A percentile compares a stretch with the other conserved stretches of the same genome.
Evolutionary conservation across 2,797 vertebrate species (phyloP).

Genomic region (Myotis myotis): DNA sequence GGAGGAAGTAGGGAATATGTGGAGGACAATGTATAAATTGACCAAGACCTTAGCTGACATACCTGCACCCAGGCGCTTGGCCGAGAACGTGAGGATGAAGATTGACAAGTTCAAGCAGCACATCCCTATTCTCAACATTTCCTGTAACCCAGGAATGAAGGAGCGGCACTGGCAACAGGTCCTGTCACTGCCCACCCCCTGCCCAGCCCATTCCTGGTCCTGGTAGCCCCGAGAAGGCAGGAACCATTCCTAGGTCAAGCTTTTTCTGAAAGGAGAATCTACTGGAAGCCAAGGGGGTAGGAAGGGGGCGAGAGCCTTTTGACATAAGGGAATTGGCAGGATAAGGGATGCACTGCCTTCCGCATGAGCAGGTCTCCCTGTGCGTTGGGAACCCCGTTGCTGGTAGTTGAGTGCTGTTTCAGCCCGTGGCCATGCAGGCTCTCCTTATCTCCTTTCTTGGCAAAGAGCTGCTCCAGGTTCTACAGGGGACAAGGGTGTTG

Average conservation of each 20-base stretch:
- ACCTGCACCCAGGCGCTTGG: conserved; percentile 86
- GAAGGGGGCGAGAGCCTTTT: background rate
- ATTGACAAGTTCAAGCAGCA: conserved; percentile 92
- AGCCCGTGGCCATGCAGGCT: background rate
- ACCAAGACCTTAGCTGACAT: conserved; percentile 86
- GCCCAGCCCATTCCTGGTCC: background rate
- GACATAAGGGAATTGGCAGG: background rate
- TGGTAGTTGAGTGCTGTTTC: background rate
- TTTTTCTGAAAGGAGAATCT: conserved; percentile 6
- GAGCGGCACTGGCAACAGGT: conserved; percentile 93
- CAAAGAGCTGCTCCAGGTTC: background rate
- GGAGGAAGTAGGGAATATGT: conserved; percentile 91
- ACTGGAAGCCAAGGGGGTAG: background rate
- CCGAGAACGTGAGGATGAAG: conserved; percentile 87
- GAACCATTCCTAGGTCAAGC: background rate
- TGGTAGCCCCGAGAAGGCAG: background rate
- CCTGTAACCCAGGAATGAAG: conserved; percentile 93
- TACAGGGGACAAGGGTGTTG: background rate
- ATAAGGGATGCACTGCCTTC: background rate
- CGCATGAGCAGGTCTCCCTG: background rate
- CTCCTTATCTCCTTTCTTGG: background rate
- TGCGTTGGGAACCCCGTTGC: background rate
- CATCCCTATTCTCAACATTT: conserved; percentile 88
- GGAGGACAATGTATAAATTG: conserved; percentile 90
- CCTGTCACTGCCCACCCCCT: background rate